A percentile compares a stretch with the other conserved stretches of the same genome.
Conservation (phyloP, 2,888 invertebrate species). For the Microctonus brassicae region DNA sequence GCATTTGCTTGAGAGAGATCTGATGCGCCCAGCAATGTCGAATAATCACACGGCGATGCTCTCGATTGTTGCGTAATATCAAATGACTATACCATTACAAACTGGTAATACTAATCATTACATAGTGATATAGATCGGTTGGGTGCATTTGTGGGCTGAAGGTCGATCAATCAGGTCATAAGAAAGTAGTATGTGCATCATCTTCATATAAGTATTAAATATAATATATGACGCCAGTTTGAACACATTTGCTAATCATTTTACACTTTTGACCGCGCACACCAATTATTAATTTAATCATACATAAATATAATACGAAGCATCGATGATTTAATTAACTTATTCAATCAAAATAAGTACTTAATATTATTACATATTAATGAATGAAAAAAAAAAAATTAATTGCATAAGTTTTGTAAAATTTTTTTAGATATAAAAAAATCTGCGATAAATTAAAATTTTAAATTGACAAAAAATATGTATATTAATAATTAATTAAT, state of each 20-base stretch:
- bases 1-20: background rate
- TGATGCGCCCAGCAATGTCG: slow-evolving; percentile 7
- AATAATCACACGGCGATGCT: slow-evolving; percentile 31
- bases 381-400: too few species aligned
- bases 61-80: slow-evolving; percentile 28
- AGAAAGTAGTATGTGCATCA: slow-evolving; percentile 51
- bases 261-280: background rate
- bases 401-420: too few species aligned
- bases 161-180: slow-evolving; percentile 60
- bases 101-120: slow-evolving; percentile 24
- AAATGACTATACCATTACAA: background rate
- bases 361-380: too few species aligned
- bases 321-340: too few species aligned
- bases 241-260: background rate
- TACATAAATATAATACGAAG: background rate
- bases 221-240: background rate
- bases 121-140: slow-evolving; percentile 60
- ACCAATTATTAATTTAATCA: background rate
- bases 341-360: too few species aligned
- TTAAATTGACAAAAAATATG: background rate
- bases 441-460: too few species aligned
- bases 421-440: too few species aligned
- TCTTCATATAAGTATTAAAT: slow-evolving; percentile 17
- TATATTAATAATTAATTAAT: background rate
- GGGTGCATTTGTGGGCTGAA: slow-evolving; percentile 50